Conservation (phyloP, 1,140 invertebrate species). For the Sycobia sp. region DNA sequence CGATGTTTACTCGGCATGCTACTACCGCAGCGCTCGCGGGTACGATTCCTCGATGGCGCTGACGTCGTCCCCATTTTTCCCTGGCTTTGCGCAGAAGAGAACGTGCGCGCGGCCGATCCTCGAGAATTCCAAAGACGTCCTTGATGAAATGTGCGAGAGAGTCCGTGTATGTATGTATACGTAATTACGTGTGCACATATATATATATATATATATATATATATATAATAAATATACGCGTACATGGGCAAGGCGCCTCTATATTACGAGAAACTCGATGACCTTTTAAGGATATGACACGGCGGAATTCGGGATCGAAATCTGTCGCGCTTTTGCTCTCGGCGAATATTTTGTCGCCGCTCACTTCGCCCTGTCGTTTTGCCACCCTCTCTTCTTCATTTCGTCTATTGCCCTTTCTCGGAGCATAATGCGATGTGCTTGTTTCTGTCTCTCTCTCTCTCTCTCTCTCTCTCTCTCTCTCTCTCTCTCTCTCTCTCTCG, state of each 20-base stretch:
- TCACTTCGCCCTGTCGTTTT: no score
- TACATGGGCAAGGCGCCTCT: no score
- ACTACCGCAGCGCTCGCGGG: no score
- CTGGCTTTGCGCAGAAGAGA: neutral
- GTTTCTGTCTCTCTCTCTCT: neutral
- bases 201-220: no score
- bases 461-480: neutral
- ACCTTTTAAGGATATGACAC: slow-evolving; percentile 24
- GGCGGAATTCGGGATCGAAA: neutral
- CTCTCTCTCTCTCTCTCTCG: neutral
- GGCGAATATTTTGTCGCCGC: no score
- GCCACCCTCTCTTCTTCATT: no score
- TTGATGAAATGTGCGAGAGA: neutral
- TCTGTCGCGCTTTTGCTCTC: neutral
- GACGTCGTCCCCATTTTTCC: neutral
- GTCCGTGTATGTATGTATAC: neutral
- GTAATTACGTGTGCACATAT: neutral
- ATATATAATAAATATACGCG: no score
- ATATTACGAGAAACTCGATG: neutral
- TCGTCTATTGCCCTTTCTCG: no score
- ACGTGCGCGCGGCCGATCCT: neutral
- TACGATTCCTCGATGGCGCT: no score
- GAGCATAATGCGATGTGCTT: no score
- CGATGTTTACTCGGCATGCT: no score
- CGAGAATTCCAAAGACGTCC: slow-evolving; percentile 24